Evolutionary conservation across 1,140 invertebrate species (phyloP).

Genomic region (Drosophila novamexicana): DNA sequence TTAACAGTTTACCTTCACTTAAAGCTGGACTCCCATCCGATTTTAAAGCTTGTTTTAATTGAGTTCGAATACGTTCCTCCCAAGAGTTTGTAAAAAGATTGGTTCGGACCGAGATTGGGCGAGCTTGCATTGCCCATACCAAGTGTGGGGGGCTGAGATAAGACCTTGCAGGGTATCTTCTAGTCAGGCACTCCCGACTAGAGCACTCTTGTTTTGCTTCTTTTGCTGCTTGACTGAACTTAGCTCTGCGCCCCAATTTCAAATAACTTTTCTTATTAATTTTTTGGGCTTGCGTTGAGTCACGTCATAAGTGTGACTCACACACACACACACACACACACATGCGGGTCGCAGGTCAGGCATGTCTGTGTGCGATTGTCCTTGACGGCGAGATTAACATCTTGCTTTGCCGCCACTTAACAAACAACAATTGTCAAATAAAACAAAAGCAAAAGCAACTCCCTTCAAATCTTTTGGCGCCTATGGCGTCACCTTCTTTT

Average conservation of each 20-base stretch:
- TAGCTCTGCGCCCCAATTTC: constrained; percentile 31
- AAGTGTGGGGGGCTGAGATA: too few species aligned
- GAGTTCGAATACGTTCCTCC: too few species aligned
- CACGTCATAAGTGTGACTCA: constrained; percentile 59
- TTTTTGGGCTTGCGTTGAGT: constrained; percentile 40
- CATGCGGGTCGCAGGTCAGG: constrained; percentile 7
- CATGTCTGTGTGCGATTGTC: constrained; percentile 34
- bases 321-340: constrained; percentile 44
- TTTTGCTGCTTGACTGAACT: constrained; percentile 7
- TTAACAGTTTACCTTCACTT: too few species aligned
- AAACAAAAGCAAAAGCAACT: constrained; percentile 24
- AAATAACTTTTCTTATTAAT: constrained; percentile 21
- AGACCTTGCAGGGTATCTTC: neutral
- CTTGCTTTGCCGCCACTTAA: constrained; percentile 34
- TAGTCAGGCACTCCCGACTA: neutral
- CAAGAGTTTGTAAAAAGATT: too few species aligned
- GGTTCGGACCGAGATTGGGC: too few species aligned
- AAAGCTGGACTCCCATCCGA: too few species aligned
- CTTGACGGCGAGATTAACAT: constrained; percentile 58
- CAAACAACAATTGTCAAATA: constrained; percentile 2
- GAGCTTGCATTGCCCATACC: too few species aligned
- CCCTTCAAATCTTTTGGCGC: constrained; percentile 35
- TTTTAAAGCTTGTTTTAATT: too few species aligned
- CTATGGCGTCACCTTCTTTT: constrained; percentile 52
- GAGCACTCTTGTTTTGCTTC: constrained; percentile 1